Evolutionary conservation across 2,888 invertebrate species (phyloP), one percentile per base, ranked within the genome.

Genomic region (Reticulitermes lucifugus): DNA sequence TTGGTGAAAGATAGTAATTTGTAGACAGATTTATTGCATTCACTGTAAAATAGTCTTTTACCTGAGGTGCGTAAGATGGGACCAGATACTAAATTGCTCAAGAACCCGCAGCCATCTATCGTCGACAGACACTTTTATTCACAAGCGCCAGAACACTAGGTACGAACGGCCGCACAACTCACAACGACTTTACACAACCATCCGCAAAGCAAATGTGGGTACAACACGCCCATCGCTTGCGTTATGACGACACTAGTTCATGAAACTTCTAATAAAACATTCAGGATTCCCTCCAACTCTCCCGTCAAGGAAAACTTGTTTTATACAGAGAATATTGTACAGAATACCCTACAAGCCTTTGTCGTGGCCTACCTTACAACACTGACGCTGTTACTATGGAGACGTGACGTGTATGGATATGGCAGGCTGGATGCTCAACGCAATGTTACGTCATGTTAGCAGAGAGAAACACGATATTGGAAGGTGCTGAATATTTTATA

Each of bases 371-470:
- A 73, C 35, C 73, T 35, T 29, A 41, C 21, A 41, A 41, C 18
- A 70, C 73, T 77, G 77, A 77, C 77, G 51, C 35, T 22, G 51
- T 65, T 81, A 65, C 43, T 46, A 41, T 43, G 21, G 59, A 25
- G 18, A 81, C 81, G 81, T 81, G 80, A 60, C 35, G 60, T 80
- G 80, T 60, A 77, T 46, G 55, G 79, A 51, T 29, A 79, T 79
- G 79, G 43, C 79, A 25, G 79, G 55, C 79, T 25, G 29, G n/a
- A 51, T 79, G n/a, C n/a, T 65, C 65, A 65, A 65, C 65, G 65
- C 65, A 9, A 65, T 9, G 65, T 65, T n/a, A 25, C 10, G 65
- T 65, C 65, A 25, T 65, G 65, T 65, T 65, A 25, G 65, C 46
- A 77, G 25, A 51, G 25, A 79, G 51, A 79, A 51, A 25, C 12